Base-by-base conservation (phyloP, 2,797 vertebrate genomes). In the Loriculus beryllinus region DNA sequence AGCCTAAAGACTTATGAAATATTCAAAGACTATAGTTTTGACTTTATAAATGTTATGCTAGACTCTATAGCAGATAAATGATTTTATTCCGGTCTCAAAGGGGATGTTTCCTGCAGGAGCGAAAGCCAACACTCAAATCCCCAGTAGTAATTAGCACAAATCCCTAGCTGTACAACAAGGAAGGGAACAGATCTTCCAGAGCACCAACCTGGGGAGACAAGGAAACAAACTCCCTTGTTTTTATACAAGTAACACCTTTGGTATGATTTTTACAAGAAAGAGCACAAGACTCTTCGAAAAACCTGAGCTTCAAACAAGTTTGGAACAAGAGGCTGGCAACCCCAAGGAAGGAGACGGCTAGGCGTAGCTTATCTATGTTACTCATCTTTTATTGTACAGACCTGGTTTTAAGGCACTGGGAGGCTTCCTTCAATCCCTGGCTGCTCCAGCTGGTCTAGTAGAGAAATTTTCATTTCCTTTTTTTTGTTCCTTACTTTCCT, bases 61-160 rank as follows among this genome's bases (percentile, higher is more conserved):
- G 64, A 68, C 63, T 76, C 47, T 35, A 31, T 4, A 47, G 82
- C 33, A 71, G 74, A 78, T 13, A 22, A 68, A 77, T n/a, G 59
- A 18, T 43, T 70, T 45, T 45, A 52, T 33, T 71, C 49, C 42
- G 49, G 31, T 69, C 89, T 48, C 81, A 10, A n/a, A 78, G 83
- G 65, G 33, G 59, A 48, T 4, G 4, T n/a, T 81, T 48, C 84
- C 81, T 84, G 52, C 84, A 91, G 93, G 20, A 84, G 28, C 12
- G 2, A 67, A 82, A 78, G 9, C 5, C 48, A 18, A 3, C 0
- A 4, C 37, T 68, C 28, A 57, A 52, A 75, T 62, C 33, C 70
- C n/a, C 70, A 43, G 70, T 25, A 93, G 81, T 81, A 56, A 88
- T 86, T 84, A 88, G 86, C 74, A 71, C 37, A 64, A 80, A 68